Percentiles rank a stretch among this genome's conserved stretches.
phyloP scores from a whole-genome alignment of 1,140 invertebrate genomes.

The Cotesia typhae region DNA sequence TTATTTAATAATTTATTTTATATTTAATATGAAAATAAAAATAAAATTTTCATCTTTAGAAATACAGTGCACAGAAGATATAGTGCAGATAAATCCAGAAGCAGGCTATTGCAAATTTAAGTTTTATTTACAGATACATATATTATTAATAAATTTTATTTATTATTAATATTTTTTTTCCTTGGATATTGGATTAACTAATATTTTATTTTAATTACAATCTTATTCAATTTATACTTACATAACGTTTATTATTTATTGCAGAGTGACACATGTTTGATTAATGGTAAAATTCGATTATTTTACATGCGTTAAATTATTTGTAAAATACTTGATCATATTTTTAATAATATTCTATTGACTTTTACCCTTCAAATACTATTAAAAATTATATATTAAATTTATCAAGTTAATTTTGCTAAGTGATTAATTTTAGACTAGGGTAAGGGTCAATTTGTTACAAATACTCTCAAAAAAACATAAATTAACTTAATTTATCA shows the following conservation, averaged over 20 bases:
- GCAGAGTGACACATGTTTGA: constrained; percentile 17
- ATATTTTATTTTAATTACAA: constrained; percentile 1
- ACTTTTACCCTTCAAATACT: no score
- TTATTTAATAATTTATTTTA: constrained; percentile 6
- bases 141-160: constrained; percentile 19
- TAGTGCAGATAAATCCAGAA: constrained; percentile 26
- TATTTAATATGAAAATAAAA: constrained; percentile 30
- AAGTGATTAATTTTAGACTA: background rate
- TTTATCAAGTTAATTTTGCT: no score
- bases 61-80: constrained; percentile 13
- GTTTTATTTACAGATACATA: constrained; percentile 29
- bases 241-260: constrained; percentile 29
- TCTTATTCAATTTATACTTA: background rate
- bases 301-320: no score
- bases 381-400: no score
- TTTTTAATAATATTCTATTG: no score
- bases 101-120: constrained; percentile 25
- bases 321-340: no score
- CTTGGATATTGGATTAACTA: constrained; percentile 19
- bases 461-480: background rate
- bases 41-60: constrained; percentile 32
- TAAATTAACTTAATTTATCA: background rate
- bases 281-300: background rate
- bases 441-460: background rate
- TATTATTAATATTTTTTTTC: constrained; percentile 28